Evolutionary conservation across 2,888 invertebrate genomes (phyloP).

Genomic region (Orthosia incerta): DNA sequence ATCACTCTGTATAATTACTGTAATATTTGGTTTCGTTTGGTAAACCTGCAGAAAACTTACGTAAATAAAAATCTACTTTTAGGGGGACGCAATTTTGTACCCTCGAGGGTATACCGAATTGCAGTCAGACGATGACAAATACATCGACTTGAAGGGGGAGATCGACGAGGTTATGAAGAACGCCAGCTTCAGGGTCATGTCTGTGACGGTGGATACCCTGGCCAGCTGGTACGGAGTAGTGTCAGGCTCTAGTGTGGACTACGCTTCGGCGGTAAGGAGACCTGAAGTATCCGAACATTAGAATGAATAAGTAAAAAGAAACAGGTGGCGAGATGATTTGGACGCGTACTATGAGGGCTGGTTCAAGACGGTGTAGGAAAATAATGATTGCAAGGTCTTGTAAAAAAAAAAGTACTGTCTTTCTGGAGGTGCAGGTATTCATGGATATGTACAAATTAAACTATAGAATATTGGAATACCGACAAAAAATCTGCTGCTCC

Average conservation of each 20-base stretch:
- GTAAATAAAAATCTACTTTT: background rate
- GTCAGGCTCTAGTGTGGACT: constrained; percentile 83
- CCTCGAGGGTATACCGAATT: constrained; percentile 80
- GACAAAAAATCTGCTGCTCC: too few relatives aligned
- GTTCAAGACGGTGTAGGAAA: too few relatives aligned
- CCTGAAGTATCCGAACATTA: background rate
- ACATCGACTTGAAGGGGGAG: constrained; percentile 82
- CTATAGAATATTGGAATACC: too few relatives aligned
- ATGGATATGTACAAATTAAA: too few relatives aligned
- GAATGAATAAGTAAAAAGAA: too few relatives aligned
- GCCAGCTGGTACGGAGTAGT: constrained; percentile 83
- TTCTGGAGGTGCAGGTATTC: too few relatives aligned
- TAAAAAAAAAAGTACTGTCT: too few relatives aligned
- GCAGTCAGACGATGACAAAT: constrained; percentile 81
- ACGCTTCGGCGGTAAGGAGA: constrained; percentile 79
- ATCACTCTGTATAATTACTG: background rate
- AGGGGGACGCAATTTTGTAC: constrained; percentile 86
- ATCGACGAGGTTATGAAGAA: constrained; percentile 84
- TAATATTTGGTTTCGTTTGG: background rate
- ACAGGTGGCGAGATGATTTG: too few relatives aligned
- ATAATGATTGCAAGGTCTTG: too few relatives aligned
- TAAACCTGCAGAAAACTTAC: background rate
- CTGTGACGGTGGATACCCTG: constrained; percentile 78
- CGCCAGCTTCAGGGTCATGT: constrained; percentile 77
- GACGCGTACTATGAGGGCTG: too few relatives aligned